Conservation (phyloP, 2,888 invertebrate species). For the Ametastegia equiseti region DNA sequence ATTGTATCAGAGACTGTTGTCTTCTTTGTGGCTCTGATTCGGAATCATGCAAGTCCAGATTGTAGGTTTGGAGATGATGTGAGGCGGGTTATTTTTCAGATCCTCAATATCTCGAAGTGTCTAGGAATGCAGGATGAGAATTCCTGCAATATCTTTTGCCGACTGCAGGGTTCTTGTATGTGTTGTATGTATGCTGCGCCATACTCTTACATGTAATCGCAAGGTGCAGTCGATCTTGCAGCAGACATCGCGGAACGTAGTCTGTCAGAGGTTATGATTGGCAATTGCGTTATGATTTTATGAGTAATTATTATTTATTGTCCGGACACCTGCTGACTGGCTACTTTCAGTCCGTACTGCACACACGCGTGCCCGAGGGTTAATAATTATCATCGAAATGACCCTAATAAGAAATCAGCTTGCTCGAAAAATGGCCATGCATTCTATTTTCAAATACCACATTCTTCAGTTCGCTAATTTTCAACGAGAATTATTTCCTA, state of each 20-base stretch:
- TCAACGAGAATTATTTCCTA: no score
- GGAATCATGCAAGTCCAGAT: no score
- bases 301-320: constrained; percentile 49
- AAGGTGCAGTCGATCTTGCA: constrained; percentile 32
- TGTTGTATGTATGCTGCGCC: not conserved
- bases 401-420: not conserved
- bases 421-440: not conserved
- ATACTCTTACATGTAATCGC: not conserved
- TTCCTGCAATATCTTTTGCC: no score
- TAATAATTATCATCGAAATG: constrained; percentile 15
- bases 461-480: not conserved
- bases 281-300: constrained; percentile 44
- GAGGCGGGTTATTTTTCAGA: no score
- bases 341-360: not conserved
- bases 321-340: constrained; percentile 45
- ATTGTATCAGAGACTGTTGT: no score
- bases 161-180: no score
- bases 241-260: not conserved
- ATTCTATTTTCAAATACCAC: not conserved
- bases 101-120: no score
- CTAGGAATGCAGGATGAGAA: no score
- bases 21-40: no score
- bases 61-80: no score
- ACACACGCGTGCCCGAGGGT: not conserved
- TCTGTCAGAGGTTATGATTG: constrained; percentile 30